These are phyloP conservation scores for Zaprionus bogoriensis DNA, from an alignment of 2,888 invertebrate genomes.

Conservation along the genomic window DNA sequence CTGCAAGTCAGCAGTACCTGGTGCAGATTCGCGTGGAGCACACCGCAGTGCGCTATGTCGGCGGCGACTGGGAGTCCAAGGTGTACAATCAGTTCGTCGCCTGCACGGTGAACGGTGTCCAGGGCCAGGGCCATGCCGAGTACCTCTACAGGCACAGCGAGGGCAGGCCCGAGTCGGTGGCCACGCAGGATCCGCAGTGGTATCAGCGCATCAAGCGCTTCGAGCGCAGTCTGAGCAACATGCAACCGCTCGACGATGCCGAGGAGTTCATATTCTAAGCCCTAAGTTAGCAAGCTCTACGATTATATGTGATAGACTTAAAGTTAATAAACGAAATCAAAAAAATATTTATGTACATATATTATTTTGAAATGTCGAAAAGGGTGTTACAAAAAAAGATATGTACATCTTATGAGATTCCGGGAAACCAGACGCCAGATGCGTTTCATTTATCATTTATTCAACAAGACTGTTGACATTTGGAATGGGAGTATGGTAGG, in stretches of 20 bases:
- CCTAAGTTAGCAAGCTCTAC: not conserved
- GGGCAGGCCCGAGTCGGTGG: constrained; percentile 84
- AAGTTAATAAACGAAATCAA: not conserved
- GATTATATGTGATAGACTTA: constrained; percentile 25
- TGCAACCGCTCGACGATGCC: constrained; percentile 46
- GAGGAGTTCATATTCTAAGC: constrained; percentile 62
- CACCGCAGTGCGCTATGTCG: constrained; percentile 86
- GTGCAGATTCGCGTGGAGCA: constrained; percentile 86
- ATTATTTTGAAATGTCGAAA: no score
- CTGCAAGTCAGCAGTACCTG: constrained; percentile 84
- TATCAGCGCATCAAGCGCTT: constrained; percentile 83
- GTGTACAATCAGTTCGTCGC: constrained; percentile 86
- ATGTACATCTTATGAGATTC: no score
- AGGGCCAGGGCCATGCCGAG: constrained; percentile 89
- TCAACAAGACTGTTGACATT: no score
- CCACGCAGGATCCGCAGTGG: constrained; percentile 85
- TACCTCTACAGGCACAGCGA: constrained; percentile 87
- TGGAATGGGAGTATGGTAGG: no score
- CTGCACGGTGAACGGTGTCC: constrained; percentile 84
- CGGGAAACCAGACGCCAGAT: no score
- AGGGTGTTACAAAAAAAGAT: no score
- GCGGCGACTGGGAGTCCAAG: constrained; percentile 87
- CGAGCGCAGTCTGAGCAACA: constrained; percentile 64
- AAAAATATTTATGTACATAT: not conserved
- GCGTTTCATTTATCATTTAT: no score